Conservation (phyloP, 2,113 vertebrate genomes). For the Protobothrops flavoviridis region DNA sequence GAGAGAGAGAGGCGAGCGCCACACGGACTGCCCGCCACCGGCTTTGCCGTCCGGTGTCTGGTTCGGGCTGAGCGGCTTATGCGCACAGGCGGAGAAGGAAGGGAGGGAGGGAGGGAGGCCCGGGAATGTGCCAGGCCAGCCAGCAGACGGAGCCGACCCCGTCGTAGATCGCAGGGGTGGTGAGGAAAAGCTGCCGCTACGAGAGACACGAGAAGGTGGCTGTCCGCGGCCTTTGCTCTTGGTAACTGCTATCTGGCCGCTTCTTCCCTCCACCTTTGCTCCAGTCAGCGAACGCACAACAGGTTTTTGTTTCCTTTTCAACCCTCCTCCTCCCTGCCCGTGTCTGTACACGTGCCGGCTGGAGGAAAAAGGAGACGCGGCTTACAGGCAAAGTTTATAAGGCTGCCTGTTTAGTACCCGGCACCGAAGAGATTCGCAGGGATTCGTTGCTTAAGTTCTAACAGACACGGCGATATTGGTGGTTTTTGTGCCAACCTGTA, state of each 20-base stretch:
- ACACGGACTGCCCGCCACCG: background rate
- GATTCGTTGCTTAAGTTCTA: background rate
- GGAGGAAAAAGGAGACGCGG: background rate
- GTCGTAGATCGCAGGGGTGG: background rate
- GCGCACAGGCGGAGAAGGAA: constrained; percentile 29
- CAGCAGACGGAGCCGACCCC: background rate
- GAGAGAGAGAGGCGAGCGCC: background rate
- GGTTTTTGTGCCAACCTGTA: background rate
- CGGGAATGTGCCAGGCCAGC: background rate
- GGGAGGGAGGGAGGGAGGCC: background rate
- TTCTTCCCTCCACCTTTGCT: background rate
- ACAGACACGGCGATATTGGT: background rate
- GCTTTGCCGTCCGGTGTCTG: background rate
- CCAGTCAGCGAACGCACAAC: background rate
- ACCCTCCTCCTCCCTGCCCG: background rate
- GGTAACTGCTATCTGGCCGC: background rate
- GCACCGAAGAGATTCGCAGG: background rate
- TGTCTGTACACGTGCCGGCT: background rate
- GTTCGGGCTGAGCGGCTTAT: background rate
- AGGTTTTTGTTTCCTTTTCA: background rate
- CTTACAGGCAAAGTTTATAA: background rate
- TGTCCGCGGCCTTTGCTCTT: background rate
- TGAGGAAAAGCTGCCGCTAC: background rate
- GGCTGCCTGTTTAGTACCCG: background rate
- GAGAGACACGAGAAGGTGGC: background rate